Evolutionary conservation across 1,140 invertebrate species (phyloP), one percentile per base, ranked within the genome.

Genomic region (Leguminivora glycinivorella): DNA sequence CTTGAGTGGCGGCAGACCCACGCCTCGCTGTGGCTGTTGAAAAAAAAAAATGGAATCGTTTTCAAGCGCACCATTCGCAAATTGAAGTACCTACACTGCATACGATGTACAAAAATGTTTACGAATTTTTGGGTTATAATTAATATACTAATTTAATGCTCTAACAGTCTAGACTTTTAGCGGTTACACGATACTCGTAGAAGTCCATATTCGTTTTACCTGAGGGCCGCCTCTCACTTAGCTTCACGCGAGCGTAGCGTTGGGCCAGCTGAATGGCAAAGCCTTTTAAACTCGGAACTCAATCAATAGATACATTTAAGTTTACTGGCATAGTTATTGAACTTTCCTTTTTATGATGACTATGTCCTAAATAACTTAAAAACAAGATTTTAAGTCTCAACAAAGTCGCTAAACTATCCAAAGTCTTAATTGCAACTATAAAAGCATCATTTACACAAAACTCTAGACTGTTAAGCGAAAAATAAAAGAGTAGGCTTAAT

Each of bases 401-500:
- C 58, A 17, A 29, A 31, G 14, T 12, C 26, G 58, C 26, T 63
- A 29, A 63, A 29, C 26, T 52, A 63, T 63, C 26, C 26, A 31
- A 63, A n/a, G n/a, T 10, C 58, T 31, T 63, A 63, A 63, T 63
- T 63, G 38, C 31, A 67, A 43, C 66, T 67, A 25, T 40, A 67
- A 43, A 68, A 68, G 40, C 40, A 47, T 29, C 43, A 68, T 58
- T 66, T 70, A 70, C 43, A 17, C 31, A 68, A 71, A 29, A 66
- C 72, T 75, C 66, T 66, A 56, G 71, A 76, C 75, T 74, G 71
- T 80, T 80, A 79, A 80, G 73, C 72, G 74, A 76, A 76, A 80
- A 83, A 83, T 66, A 78, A 81, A 81, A 52, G 75, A 75, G 70
- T 63, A 12, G 29, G 70, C 78, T 80, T 87, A 83, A 87, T 85